Base-by-base conservation (phyloP, 2,888 invertebrate species). In the Noctua janthina region DNA sequence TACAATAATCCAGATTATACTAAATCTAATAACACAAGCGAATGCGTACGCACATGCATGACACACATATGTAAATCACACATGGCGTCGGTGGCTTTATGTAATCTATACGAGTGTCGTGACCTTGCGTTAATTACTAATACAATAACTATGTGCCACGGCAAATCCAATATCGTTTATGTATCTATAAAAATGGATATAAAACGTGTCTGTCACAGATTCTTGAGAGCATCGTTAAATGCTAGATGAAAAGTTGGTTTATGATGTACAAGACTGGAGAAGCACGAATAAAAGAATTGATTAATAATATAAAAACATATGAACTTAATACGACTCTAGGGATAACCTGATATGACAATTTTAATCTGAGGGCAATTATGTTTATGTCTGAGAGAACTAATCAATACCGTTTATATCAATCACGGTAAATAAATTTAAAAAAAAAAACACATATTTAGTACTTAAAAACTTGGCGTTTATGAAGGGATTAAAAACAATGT, bases 41-140 rank as follows among this genome's bases (percentile, higher is more conserved):
- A 74, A 88, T 88, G 86, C 88, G 76, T 79, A 73, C 72, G 72
- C 88, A 78, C 78, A 86, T 77, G 51, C 76, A 86, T 76, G 86
- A 79, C 86, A 86, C 83, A 82, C 77, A 86, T 82, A 77, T 85
- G 78, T 74, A 86, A 86, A 88, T 88, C 86, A 82, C 86, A 82
- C 70, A 86, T 78, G 86, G 88, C 54, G 76, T 82, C 46, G 74
- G 76, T 54, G 35, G 74, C 80, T 75, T 90, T 89, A 84, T 83
- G 82, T 90, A 90, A 90, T 85, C 66, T 72, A 54, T 81, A 87
- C 73, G 79, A 85, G 75, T 73, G 49, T 76, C 71, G 78, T 82
- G 85, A 82, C 87, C 90, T 89, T 90, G 90, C 80, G 70, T 89
- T 90, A 81, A 89, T 82, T 88, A 83, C 49, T 73, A 75, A 73